Conservation (phyloP, 2,888 invertebrate species). For the Eristalis intricaria region DNA sequence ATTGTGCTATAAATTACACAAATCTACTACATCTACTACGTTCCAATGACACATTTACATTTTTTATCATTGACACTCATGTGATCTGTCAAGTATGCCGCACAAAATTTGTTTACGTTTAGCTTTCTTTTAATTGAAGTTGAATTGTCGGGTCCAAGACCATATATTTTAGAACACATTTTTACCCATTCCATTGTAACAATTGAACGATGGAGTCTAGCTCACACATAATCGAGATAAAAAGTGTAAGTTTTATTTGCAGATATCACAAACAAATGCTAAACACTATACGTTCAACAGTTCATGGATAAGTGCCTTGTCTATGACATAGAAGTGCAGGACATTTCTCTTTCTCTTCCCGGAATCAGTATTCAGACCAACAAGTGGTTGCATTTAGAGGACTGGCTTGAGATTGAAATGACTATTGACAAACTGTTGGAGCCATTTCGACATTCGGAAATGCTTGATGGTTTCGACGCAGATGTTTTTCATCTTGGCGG, state of each 20-base stretch:
- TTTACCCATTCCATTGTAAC: neutral
- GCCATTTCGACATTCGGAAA: slow-evolving; percentile 33
- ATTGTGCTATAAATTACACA: neutral
- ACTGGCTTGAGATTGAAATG: slow-evolving; percentile 65
- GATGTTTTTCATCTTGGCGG: slow-evolving; percentile 48
- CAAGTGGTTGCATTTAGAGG: slow-evolving; percentile 70
- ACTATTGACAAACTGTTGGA: slow-evolving; percentile 43
- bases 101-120: slow-evolving; percentile 66
- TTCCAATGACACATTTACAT: neutral
- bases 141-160: neutral
- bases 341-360: slow-evolving; percentile 21
- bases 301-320: slow-evolving; percentile 62
- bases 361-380: slow-evolving; percentile 51
- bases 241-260: slow-evolving; percentile 25
- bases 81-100: slow-evolving; percentile 42
- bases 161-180: neutral
- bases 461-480: slow-evolving; percentile 42
- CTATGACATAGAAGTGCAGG: slow-evolving; percentile 59
- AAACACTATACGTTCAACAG: slow-evolving; percentile 1
- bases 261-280: neutral
- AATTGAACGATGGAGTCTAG: slow-evolving; percentile 38
- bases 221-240: slow-evolving; percentile 58
- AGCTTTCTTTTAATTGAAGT: slow-evolving; percentile 21
- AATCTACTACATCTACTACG: neutral
- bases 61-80: neutral